Evolutionary conservation across 2,113 vertebrate genomes (phyloP).

Genomic region (Carassius auratus): DNA sequence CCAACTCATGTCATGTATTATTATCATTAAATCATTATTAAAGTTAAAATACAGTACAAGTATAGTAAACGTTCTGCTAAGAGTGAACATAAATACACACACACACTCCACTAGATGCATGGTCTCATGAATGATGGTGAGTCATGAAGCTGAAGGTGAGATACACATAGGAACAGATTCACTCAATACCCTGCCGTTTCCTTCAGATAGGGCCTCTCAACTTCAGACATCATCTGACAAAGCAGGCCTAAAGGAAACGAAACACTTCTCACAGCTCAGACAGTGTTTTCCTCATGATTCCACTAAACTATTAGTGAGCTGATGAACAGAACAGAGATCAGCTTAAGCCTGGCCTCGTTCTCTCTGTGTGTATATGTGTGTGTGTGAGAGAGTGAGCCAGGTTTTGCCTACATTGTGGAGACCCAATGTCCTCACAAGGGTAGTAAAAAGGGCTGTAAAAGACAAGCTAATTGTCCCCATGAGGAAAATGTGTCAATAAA

Average conservation of each 20-base stretch:
- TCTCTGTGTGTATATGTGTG: background rate
- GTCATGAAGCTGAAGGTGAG: background rate
- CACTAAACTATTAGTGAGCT: background rate
- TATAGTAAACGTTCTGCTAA: background rate
- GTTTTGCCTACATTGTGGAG: no score
- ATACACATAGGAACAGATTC: slow-evolving; percentile 5
- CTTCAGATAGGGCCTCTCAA: background rate
- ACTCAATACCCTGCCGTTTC: slow-evolving; percentile 8
- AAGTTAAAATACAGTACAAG: background rate
- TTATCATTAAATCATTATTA: background rate
- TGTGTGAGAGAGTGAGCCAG: background rate
- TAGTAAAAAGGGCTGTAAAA: background rate
- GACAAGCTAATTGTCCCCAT: background rate
- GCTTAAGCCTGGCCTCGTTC: background rate
- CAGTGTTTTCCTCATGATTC: background rate
- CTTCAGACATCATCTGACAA: background rate
- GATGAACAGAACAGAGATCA: background rate
- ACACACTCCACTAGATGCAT: background rate
- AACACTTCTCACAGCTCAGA: background rate
- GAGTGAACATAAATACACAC: no score
- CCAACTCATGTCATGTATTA: background rate
- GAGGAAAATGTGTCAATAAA: background rate
- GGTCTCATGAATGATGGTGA: background rate
- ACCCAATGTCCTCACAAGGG: background rate
- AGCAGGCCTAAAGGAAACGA: background rate